Percentiles rank a stretch among this genome's conserved stretches.
phyloP scores from a whole-genome alignment of 1,140 invertebrate genomes.

The Brachionus asplanchnoidis region DNA sequence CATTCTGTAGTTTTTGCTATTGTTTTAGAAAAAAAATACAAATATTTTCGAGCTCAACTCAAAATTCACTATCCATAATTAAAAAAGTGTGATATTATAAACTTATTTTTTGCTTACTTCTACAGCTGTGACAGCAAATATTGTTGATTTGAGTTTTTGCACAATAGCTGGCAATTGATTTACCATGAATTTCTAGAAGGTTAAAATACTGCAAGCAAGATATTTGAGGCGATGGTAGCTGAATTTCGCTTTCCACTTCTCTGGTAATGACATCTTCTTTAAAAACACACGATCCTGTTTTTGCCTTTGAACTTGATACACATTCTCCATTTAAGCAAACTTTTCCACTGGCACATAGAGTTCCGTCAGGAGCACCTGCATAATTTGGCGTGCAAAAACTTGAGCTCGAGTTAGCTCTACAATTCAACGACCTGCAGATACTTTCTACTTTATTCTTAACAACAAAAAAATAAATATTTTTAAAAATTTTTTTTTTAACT shows the following conservation, averaged over 20 bases:
- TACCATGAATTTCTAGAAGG: not conserved
- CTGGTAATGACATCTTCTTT: conserved; percentile 16
- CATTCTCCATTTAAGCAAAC: not conserved
- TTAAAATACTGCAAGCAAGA: not conserved
- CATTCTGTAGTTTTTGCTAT: too few relatives aligned
- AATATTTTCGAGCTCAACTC: too few relatives aligned
- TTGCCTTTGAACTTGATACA: not conserved
- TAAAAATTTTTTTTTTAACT: not conserved
- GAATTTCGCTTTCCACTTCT: not conserved
- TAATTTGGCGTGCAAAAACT: not conserved
- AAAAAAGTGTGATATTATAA: too few relatives aligned
- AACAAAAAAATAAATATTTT: not conserved
- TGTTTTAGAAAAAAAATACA: too few relatives aligned
- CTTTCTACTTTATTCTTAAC: not conserved
- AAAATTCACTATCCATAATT: too few relatives aligned
- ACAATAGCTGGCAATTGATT: not conserved
- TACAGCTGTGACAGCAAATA: conserved; percentile 23
- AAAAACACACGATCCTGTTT: not conserved
- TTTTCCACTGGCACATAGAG: conserved; percentile 9
- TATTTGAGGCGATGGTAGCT: not conserved
- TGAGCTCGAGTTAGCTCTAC: not conserved
- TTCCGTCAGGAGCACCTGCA: conserved; percentile 6
- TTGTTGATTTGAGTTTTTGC: not conserved
- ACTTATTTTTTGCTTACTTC: conserved; percentile 13
- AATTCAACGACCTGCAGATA: not conserved